These are phyloP conservation scores for Theodoxus fluviatilis DNA, from an alignment of 2,888 invertebrate genomes.

Conservation along the genomic window DNA sequence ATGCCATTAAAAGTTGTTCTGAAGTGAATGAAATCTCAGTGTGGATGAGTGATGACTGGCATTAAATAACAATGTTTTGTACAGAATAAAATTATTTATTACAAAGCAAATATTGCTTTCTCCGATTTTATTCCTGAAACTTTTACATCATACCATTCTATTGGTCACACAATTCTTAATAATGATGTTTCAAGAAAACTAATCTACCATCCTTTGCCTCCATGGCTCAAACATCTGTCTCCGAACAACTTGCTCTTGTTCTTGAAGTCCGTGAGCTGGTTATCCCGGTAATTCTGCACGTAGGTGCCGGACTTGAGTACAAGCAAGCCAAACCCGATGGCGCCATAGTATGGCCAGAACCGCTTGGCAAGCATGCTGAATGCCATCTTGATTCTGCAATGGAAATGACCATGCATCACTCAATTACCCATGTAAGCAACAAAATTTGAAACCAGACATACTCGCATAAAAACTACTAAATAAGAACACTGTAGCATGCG, in stretches of 20 bases:
- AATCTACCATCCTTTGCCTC: constrained; percentile 70
- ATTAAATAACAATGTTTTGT: background rate
- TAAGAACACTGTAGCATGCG: too few relatives aligned
- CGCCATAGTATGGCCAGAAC: constrained; percentile 1
- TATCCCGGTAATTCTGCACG: constrained; percentile 76
- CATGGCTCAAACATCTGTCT: constrained; percentile 73
- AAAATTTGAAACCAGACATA: too few relatives aligned
- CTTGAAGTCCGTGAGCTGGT: constrained; percentile 76
- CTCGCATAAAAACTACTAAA: too few relatives aligned
- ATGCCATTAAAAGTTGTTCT: too few relatives aligned
- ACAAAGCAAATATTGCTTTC: background rate
- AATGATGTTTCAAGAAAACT: constrained; percentile 17
- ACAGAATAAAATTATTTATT: background rate
- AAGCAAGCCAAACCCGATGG: constrained; percentile 29
- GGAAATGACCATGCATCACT: background rate
- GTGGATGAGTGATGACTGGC: too few relatives aligned
- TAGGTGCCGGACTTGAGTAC: constrained; percentile 48
- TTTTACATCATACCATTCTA: too few relatives aligned
- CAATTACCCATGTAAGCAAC: too few relatives aligned
- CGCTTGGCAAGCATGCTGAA: constrained; percentile 12
- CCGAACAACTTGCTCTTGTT: constrained; percentile 80
- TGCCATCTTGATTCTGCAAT: constrained; percentile 25
- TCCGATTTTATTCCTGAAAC: background rate
- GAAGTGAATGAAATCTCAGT: too few relatives aligned
- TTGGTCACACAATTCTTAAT: background rate